phyloP scores from a whole-genome alignment of 2,113 vertebrate species.

The Pomatorhinus ruficollis region DNA sequence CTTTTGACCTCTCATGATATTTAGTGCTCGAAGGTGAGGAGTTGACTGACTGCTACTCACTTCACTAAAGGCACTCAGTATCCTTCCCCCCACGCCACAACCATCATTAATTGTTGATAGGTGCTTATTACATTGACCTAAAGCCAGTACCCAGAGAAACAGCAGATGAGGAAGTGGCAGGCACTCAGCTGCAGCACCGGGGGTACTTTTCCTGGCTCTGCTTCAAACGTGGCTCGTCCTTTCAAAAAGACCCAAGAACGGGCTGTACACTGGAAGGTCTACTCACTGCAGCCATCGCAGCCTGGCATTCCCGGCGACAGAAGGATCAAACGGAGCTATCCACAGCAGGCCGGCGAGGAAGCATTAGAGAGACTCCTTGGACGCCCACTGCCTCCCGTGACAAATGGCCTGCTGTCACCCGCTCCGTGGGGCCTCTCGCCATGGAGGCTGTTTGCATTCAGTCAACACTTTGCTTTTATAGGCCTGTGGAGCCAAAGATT shows the following conservation, averaged over 20 bases:
- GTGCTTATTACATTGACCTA: slow-evolving; percentile 32
- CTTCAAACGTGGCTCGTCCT: neutral
- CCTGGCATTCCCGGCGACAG: neutral
- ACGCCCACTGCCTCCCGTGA: slow-evolving; percentile 65
- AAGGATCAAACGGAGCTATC: slow-evolving; percentile 24
- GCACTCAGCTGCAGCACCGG: rapidly evolving
- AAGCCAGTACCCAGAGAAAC: neutral
- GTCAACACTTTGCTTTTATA: slow-evolving; percentile 81
- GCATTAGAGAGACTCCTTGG: slow-evolving; percentile 3
- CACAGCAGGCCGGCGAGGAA: neutral
- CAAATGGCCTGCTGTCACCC: slow-evolving; percentile 66
- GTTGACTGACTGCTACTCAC: slow-evolving; percentile 66
- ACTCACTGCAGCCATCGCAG: slow-evolving; percentile 40
- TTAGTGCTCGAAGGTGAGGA: slow-evolving; percentile 64
- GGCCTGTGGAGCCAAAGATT: slow-evolving; percentile 78
- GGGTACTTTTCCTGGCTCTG: neutral
- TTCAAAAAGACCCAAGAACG: neutral
- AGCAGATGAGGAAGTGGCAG: neutral
- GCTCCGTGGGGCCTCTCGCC: slow-evolving; percentile 28
- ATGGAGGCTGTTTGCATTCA: slow-evolving; percentile 76
- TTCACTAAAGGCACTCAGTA: slow-evolving; percentile 66
- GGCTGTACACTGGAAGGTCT: neutral
- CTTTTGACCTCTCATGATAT: slow-evolving; percentile 72
- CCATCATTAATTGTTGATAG: slow-evolving; percentile 36
- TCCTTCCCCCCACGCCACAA: slow-evolving; percentile 8